Evolutionary conservation across 2,888 invertebrate species (phyloP), one percentile per base, ranked within the genome.

Genomic region (Pachycephus smyrnensis): DNA sequence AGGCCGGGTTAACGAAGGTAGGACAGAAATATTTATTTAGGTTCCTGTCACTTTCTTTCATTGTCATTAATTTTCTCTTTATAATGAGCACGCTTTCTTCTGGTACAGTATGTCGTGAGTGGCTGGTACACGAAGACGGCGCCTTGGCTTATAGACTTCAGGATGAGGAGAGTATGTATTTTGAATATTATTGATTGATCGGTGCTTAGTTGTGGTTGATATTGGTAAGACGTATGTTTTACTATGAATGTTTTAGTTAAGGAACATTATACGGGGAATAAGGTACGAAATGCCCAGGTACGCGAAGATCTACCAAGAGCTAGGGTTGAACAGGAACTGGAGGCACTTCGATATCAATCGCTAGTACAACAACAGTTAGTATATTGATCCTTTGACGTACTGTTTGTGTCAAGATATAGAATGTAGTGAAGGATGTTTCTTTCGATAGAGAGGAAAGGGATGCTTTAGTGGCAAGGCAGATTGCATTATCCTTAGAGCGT

Each of bases 101-200:
- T 55, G 73, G 92, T 92, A 76, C 92, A 95, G 96, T 96, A 79
- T 95, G 96, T 88, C 94, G 95, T 85, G 96, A 97, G 92, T 97
- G 96, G 96, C 92, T 96, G 85, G 95, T 97, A 55, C 94, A 96
- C 87, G 97, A 97, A 92, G 97, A 97, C 91, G 95, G 96, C 82
- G 97, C 96, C 31, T 91, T 97, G 87, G 97, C 97, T 12, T 95
- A 96, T 91, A 94, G 94, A 84, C 93, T 97, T 55, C 97, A 97
- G 91, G 95, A 95, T 87, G 94, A 97, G 93, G 97, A 97, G 93
- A 96, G 96, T 94, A 93, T 92, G 94, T 92, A 82, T 68, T 75
- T 33, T 33, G 76, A 55, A 55, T 55, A 55, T 55, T 55, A 55
- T 15, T 23, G 55, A 55, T 23, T 55, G 55, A 23, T 55, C 23